Conservation (phyloP, 2,888 invertebrate genomes). For the Acanthopleura granulata region DNA sequence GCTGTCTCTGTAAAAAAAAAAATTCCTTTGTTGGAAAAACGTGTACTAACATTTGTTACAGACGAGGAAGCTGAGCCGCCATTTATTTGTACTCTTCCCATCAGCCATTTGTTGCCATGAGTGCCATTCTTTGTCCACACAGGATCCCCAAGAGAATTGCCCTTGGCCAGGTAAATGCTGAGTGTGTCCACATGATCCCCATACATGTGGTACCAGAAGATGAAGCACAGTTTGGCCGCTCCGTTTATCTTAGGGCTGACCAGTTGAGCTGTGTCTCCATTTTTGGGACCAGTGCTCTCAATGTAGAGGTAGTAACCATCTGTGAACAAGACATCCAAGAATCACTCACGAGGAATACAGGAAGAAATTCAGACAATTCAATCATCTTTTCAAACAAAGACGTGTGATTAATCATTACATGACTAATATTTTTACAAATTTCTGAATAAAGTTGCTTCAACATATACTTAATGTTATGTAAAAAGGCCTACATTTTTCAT, state of each 20-base stretch:
- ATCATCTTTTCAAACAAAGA: too few species aligned
- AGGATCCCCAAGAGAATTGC: constrained; percentile 21
- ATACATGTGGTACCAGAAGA: constrained; percentile 64
- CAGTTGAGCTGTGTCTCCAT: constrained; percentile 50
- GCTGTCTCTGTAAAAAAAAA: background rate
- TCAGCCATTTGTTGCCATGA: constrained; percentile 43
- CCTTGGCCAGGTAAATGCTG: constrained; percentile 43
- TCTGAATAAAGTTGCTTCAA: too few species aligned
- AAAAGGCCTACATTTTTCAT: too few species aligned
- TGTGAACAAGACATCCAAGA: constrained; percentile 19
- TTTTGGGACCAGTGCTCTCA: constrained; percentile 45
- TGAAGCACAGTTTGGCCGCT: constrained; percentile 49
- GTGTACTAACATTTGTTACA: constrained; percentile 40
- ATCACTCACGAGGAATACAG: too few species aligned
- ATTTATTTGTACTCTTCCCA: constrained; percentile 41
- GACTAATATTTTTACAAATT: too few species aligned
- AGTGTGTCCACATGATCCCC: constrained; percentile 47
- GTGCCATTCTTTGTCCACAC: constrained; percentile 38
- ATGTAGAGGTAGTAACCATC: constrained; percentile 60
- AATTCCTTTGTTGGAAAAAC: background rate
- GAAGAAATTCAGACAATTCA: too few species aligned
- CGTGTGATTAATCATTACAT: too few species aligned
- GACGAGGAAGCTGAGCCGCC: constrained; percentile 30
- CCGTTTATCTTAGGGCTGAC: constrained; percentile 48
- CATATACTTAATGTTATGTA: too few species aligned